Evolutionary conservation across 2,113 vertebrate genomes (phyloP), one percentile per base, ranked within the genome.

Genomic region (Pygoscelis adeliae): DNA sequence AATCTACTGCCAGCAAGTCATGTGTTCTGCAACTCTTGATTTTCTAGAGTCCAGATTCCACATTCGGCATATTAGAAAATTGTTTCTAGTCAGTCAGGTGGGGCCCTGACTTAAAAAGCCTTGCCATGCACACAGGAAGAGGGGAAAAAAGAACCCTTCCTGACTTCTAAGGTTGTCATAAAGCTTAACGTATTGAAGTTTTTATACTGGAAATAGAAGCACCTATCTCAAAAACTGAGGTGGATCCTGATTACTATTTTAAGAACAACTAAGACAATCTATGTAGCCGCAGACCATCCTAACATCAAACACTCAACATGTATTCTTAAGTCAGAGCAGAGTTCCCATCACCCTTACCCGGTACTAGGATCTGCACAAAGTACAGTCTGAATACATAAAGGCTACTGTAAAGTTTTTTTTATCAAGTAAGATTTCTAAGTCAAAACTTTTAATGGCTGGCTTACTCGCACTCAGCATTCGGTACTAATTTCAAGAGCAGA

Each of bases 301-400:
- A 47, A 18, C 10, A 32, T 15, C 4, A 3, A 83, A 69, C 6
- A 59, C 20, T 13, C 7, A 4, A 30, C 3, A 18, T 1, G 0
- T 7, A 26, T 38, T 65, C 44, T 7, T 7, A 53, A 25, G 11
- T 69, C 42, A 13, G 9, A 67, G 21, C 15, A 15, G 2, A 49
- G 49, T 36, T 50, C 29, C 62, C 8, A 34, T 19, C 29, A 32
- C 7, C 18, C 18, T 15, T 25, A 26, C 11, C 27, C 9, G 9
- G 50, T 42, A 34, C 34, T 11, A 17, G 5, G 5, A 49, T 38
- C 55, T 63, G 26, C 63, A 50, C 5, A 23, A n/a, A 63, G 29
- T 16, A n/a, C 13, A 42, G 3, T n/a, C 10, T 58, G 22, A 87
- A 47, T 26, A 69, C 9, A 10, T 34, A 22, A 47, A 38, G 8